Base-by-base conservation (phyloP, 1,140 invertebrate genomes). In the Drosophila pandora region DNA sequence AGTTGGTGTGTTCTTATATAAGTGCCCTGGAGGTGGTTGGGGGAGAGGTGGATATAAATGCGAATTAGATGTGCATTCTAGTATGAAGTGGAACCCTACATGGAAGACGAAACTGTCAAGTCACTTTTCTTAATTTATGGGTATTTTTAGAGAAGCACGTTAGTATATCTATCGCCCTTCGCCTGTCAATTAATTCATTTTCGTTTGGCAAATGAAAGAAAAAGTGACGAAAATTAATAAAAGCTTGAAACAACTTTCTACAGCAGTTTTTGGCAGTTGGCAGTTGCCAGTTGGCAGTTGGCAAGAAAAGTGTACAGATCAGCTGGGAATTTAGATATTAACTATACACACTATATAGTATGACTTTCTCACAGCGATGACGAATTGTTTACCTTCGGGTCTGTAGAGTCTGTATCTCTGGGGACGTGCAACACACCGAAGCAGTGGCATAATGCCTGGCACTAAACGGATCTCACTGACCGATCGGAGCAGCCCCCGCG, bases 221-320 rank as follows among this genome's bases (percentile, higher is more conserved):
- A 77, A 82, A 77, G 79, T 82, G 79, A 69, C 50, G 69, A 74
- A 60, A 82, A 74, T 68, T 77, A 74, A 73, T 62, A 60, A 56
- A 47, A 70, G 30, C 10, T 37, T 37, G n/a, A 48, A 48, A 53
- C 23, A 56, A 32, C 43, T 48, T 69, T 69, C 49, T 30, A 67
- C 25, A 9, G 25, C 41, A n/a, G 37, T 22, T 62, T 45, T 63
- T 73, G 70, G 70, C 68, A 72, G 17, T 37, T 37, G 10, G 34
- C 17, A 17, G 17, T 17, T 17, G 34, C 3, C 10, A 37, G 10
- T 28, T 28, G 25, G 25, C 7, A 28, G 25, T 63, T 72, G 69
- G 71, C 59, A 73, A 23, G 9, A 12, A 10, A 17, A 9, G 17
- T 37, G 32, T 41, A 1, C 13, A 21, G 50, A 70, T 73, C 58